Evolutionary conservation across 2,797 vertebrate genomes (phyloP), one percentile per base, ranked within the genome.

Genomic region (Tokudaia muenninki): DNA sequence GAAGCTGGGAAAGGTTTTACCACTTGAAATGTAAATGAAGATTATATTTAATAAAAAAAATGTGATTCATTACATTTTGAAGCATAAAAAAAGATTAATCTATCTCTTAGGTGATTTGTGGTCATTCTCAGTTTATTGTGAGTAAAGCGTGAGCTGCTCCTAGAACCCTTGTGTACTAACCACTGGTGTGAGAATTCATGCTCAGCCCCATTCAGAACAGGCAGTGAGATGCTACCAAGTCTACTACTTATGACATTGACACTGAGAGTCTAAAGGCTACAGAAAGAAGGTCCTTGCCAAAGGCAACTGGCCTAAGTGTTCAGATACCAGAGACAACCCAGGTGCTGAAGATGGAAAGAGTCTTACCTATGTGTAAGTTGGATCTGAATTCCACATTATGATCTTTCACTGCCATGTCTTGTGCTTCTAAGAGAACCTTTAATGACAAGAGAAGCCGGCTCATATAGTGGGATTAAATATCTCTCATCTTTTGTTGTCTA

Each of bases 341-440:
- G 92, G 55, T n/a, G 72, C 3, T 57, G 75, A 95, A 52, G 90
- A 84, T 8, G 77, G 55, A 22, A 93, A 82, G 94, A 75, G 86
- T 86, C 92, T 98, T 99, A 99, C 99, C 99, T 86, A 99, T 97
- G 96, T 99, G 98, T 93, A 99, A 98, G 98, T 99, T 99, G 91
- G 99, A 99, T 98, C 99, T 99, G 98, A 99, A 99, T 97, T 99
- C 99, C 94, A 99, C 99, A 2, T 99, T 99, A 98, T 99, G 99
- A 84, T 98, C 99, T 98, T 79, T 99, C 63, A 99, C 99, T 0
- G 99, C 99, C 99, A 99, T 99, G n/a, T 99, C 99, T 95, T 99
- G 99, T 41, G 99, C 99, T 99, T 99, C 99, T 91, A 99, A 98
- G 50, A 99, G 98, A 94, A 99, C 99, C 99, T 99, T 97, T 78